phyloP scores from a whole-genome alignment of 1,140 invertebrate genomes.

The Cyrtorhinus lividipennis region DNA sequence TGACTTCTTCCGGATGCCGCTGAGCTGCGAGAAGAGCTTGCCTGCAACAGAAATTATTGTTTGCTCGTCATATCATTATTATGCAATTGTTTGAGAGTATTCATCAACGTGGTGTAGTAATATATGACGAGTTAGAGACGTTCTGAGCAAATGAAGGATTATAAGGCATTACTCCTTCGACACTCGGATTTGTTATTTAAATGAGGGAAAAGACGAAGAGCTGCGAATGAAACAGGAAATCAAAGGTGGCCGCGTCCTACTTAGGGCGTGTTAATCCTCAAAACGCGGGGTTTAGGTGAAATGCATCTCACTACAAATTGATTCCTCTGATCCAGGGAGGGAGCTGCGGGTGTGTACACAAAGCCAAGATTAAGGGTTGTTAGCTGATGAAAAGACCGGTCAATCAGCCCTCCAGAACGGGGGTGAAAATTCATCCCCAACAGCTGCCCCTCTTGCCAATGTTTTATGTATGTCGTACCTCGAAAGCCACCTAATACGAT shows the following conservation, averaged over 20 bases:
- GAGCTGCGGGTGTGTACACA: neutral
- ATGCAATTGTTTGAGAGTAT: no score
- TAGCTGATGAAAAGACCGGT: conserved; percentile 1
- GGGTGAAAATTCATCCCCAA: neutral
- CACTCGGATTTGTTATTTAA: no score
- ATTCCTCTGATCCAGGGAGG: neutral
- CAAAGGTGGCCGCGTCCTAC: no score
- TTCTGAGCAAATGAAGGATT: no score
- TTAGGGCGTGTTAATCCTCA: no score
- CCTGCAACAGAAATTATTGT: conserved; percentile 42
- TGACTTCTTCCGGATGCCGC: conserved; percentile 33
- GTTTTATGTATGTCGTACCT: conserved; percentile 8
- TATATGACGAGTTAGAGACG: no score
- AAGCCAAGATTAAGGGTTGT: conserved; percentile 7
- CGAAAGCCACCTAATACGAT: conserved; percentile 1
- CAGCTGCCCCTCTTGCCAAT: conserved; percentile 2
- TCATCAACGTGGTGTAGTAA: no score
- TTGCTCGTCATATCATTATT: no score
- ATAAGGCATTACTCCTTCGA: no score
- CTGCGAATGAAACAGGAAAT: no score
- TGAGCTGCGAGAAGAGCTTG: conserved; percentile 64
- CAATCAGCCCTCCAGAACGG: neutral
- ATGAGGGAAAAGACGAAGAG: no score
- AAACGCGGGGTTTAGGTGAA: no score
- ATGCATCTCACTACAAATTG: neutral